Percentiles rank a stretch among this genome's conserved stretches.
These are phyloP conservation scores for Mizuhopecten yessoensis DNA, from an alignment of 1,140 invertebrate genomes.

Conservation along the genomic window DNA sequence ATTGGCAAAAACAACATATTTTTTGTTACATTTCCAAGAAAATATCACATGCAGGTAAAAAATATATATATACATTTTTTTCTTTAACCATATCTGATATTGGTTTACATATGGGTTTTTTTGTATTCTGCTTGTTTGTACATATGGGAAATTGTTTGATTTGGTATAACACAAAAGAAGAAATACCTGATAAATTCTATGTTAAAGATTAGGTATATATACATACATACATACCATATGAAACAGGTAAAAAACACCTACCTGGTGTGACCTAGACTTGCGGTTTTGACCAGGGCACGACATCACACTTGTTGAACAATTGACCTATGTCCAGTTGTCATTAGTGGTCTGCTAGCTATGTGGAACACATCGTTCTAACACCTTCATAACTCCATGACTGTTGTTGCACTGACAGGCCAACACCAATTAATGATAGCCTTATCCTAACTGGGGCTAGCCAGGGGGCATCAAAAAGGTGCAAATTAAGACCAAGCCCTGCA, in stretches of 20 bases:
- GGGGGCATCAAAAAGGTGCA: background rate
- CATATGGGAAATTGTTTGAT: too few relatives aligned
- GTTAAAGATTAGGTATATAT: too few relatives aligned
- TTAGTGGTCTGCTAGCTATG: constrained; percentile 4
- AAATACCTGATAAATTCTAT: too few relatives aligned
- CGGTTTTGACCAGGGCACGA: constrained; percentile 30
- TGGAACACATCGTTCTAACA: constrained; percentile 4
- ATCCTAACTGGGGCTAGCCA: background rate
- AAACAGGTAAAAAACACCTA: background rate
- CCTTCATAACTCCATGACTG: constrained; percentile 7
- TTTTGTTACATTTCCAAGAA: too few relatives aligned
- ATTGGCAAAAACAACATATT: too few relatives aligned
- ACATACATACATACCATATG: background rate
- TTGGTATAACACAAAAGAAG: too few relatives aligned
- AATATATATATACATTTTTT: too few relatives aligned
- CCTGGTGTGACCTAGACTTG: constrained; percentile 16
- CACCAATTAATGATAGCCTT: background rate
- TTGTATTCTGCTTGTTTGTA: too few relatives aligned
- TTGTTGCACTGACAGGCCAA: background rate
- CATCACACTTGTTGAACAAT: constrained; percentile 3
- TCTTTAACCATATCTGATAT: too few relatives aligned
- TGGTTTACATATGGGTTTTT: too few relatives aligned
- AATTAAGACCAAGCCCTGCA: background rate
- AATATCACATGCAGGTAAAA: too few relatives aligned
- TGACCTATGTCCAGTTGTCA: background rate